Evolutionary conservation across 2,888 invertebrate genomes (phyloP).

Genomic region (Scaeva pyrastri): DNA sequence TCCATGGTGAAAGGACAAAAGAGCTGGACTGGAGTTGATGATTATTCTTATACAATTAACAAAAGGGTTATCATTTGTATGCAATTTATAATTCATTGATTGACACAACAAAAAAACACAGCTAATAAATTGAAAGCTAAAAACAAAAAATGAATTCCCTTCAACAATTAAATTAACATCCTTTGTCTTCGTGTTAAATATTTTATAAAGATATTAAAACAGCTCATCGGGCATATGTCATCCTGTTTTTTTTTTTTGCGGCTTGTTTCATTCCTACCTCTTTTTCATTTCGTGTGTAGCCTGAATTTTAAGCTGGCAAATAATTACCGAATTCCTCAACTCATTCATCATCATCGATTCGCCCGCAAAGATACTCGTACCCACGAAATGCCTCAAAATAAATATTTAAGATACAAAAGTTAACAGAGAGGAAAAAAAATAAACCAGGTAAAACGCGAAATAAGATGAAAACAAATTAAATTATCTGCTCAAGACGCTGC

Average conservation of each 20-base stretch:
- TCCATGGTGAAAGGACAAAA: slow-evolving; percentile 13
- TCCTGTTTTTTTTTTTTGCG: slow-evolving; percentile 8
- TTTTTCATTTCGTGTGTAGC: slow-evolving; percentile 7
- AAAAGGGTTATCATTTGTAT: slow-evolving; percentile 1
- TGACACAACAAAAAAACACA: slow-evolving; percentile 3
- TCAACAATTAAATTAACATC: slow-evolving; percentile 74
- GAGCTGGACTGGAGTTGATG: background rate
- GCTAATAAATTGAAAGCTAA: background rate
- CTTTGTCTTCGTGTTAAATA: slow-evolving; percentile 49
- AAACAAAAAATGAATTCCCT: slow-evolving; percentile 36
- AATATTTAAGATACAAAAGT: background rate
- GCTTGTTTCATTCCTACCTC: slow-evolving; percentile 28
- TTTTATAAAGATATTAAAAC: slow-evolving; percentile 22
- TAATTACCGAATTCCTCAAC: slow-evolving; percentile 71
- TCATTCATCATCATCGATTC: slow-evolving; percentile 72
- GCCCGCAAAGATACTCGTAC: slow-evolving; percentile 38
- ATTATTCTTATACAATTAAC: background rate
- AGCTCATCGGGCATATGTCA: slow-evolving; percentile 61
- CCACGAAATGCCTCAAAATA: slow-evolving; percentile 35
- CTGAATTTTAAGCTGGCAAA: slow-evolving; percentile 63
- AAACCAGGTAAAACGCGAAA: slow-evolving; percentile 20
- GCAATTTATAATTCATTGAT: background rate
- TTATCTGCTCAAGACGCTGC: slow-evolving; percentile 61
- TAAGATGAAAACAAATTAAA: slow-evolving; percentile 66
- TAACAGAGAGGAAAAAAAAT: slow-evolving; percentile 21